phyloP scores from a whole-genome alignment of 1,140 invertebrate species.

The Caenorhabditis inopinata region DNA sequence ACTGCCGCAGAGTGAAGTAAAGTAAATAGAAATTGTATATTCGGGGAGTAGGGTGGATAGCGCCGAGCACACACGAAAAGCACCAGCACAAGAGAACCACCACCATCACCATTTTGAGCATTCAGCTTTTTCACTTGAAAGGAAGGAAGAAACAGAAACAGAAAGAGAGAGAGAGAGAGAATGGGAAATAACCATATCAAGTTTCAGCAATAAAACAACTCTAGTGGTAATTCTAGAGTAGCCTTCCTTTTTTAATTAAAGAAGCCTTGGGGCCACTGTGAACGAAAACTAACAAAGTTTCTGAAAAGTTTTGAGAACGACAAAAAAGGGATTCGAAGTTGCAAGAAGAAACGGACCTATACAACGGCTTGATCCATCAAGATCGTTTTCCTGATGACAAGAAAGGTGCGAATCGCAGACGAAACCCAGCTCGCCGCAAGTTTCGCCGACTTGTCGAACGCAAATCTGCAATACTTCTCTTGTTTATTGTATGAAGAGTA shows the following conservation, averaged over 20 bases:
- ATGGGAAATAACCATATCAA: background rate
- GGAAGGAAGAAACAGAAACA: background rate
- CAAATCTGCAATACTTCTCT: slow-evolving; percentile 24
- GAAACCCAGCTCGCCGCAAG: background rate
- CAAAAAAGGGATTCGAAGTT: background rate
- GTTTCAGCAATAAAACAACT: slow-evolving; percentile 27
- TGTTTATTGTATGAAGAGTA: slow-evolving; percentile 22
- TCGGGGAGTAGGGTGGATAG: slow-evolving; percentile 23
- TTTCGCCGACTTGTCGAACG: slow-evolving; percentile 17
- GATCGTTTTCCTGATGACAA: slow-evolving; percentile 37
- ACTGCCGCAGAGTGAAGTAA: slow-evolving; percentile 28
- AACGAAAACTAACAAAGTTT: slow-evolving; percentile 5
- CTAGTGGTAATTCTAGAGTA: slow-evolving; percentile 6
- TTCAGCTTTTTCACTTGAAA: background rate
- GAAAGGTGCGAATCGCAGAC: slow-evolving; percentile 37
- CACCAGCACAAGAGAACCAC: background rate
- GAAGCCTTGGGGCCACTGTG: background rate
- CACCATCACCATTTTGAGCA: slow-evolving; percentile 27
- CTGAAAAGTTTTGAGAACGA: background rate
- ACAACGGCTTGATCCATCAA: slow-evolving; percentile 36
- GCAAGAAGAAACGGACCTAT: slow-evolving; percentile 20
- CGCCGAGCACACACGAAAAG: slow-evolving; percentile 23
- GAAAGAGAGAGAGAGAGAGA: background rate
- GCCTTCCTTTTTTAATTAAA: slow-evolving; percentile 2
- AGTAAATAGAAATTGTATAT: slow-evolving; percentile 35